These are phyloP conservation scores for Sprattus sprattus DNA, from an alignment of 2,113 vertebrate species.

Conservation along the genomic window DNA sequence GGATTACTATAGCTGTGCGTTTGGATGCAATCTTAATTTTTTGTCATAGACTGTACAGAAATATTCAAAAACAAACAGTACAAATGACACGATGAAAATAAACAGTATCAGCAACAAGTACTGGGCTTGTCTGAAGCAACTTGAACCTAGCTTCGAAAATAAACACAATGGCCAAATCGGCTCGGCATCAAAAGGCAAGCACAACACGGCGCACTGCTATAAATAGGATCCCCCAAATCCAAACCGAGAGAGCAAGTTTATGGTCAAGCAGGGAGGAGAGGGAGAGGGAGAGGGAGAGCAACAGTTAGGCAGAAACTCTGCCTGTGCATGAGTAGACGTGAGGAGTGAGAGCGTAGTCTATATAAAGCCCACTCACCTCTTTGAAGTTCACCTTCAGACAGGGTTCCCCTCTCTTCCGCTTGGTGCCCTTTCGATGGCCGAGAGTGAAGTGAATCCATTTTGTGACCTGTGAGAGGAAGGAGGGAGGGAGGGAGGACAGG, in stretches of 20 bases:
- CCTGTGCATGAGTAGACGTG: not conserved
- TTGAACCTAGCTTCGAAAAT: too few species aligned
- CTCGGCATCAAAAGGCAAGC: not conserved
- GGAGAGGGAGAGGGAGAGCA: not conserved
- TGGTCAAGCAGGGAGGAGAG: not conserved
- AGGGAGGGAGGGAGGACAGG: conserved; percentile 50
- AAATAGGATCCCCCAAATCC: not conserved
- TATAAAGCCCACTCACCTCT: conserved; percentile 77
- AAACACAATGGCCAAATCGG: not conserved
- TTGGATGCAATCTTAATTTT: not conserved
- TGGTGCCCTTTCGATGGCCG: conserved; percentile 77
- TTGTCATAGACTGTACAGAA: not conserved
- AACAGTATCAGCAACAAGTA: not conserved
- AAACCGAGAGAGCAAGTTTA: not conserved
- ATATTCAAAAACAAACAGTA: not conserved
- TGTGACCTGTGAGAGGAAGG: conserved; percentile 77
- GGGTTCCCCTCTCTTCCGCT: conserved; percentile 75
- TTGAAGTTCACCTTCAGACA: conserved; percentile 73
- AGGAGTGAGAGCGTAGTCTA: conserved; percentile 37
- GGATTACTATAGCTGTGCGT: not conserved
- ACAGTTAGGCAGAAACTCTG: not conserved
- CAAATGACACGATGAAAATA: not conserved
- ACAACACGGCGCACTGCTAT: not conserved
- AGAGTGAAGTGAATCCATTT: conserved; percentile 87
- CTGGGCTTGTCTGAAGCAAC: not conserved